Evolutionary conservation across 2,888 invertebrate genomes (phyloP).

Genomic region (Pseudococcus viburni): DNA sequence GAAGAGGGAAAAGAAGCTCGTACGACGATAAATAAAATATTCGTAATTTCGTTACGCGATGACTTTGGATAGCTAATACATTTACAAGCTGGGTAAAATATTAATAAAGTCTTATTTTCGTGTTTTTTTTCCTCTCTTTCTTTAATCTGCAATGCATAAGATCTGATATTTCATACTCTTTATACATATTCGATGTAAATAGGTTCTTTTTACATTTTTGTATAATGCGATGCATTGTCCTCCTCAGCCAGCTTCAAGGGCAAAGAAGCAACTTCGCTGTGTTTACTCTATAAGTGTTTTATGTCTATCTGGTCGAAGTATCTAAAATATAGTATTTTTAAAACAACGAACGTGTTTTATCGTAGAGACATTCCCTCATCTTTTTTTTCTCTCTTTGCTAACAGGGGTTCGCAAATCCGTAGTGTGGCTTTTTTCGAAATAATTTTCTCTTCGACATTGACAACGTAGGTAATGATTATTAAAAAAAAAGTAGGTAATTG

Average conservation of each 20-base stretch:
- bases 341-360: constrained; percentile 56
- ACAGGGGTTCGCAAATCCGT: constrained; percentile 20
- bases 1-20: background rate
- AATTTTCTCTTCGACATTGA: background rate
- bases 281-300: constrained; percentile 50
- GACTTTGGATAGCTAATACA: background rate
- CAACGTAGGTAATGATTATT: background rate
- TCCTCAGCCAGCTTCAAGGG: constrained; percentile 57
- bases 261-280: constrained; percentile 57
- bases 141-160: constrained; percentile 51
- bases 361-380: constrained; percentile 52
- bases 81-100: background rate
- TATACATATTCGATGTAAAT: constrained; percentile 36
- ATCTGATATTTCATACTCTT: constrained; percentile 47
- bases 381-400: background rate
- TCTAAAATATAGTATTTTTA: constrained; percentile 52
- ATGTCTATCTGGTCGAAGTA: constrained; percentile 52
- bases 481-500: background rate
- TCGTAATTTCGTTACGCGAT: constrained; percentile 30
- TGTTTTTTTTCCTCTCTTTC: constrained; percentile 21
- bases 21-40: constrained; percentile 31
- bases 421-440: background rate
- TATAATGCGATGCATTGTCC: constrained; percentile 56
- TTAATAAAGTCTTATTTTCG: background rate
- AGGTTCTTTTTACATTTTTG: constrained; percentile 52